Percentiles rank a stretch among this genome's conserved stretches.
Conservation (phyloP, 2,888 invertebrate genomes). For the Lithophane leautieri region DNA sequence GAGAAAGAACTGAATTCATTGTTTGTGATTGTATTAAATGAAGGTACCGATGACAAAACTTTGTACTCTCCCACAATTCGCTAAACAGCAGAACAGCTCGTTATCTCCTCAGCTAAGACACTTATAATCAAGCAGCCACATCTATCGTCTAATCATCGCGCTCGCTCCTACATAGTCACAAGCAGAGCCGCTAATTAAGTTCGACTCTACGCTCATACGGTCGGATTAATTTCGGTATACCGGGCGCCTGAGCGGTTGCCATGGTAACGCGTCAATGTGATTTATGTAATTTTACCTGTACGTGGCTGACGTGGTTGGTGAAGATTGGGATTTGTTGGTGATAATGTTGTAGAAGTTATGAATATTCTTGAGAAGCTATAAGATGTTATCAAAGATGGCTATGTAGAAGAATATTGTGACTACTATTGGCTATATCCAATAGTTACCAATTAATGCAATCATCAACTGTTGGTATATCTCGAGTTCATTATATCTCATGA, state of each 20-base stretch:
- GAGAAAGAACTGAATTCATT: neutral
- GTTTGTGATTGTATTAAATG: neutral
- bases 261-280: conserved; percentile 65
- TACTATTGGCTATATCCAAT: no score
- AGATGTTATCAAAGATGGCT: neutral
- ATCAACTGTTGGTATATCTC: neutral
- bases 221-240: conserved; percentile 76
- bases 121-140: conserved; percentile 52
- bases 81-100: conserved; percentile 24
- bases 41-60: neutral
- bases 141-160: conserved; percentile 64
- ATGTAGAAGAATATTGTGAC: neutral
- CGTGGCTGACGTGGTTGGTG: conserved; percentile 47
- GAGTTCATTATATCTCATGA: neutral
- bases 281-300: conserved; percentile 65
- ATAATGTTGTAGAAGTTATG: conserved; percentile 2
- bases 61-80: neutral
- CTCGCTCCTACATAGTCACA: conserved; percentile 61
- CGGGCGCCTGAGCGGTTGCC: conserved; percentile 62
- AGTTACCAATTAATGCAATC: no score
- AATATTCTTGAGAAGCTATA: neutral
- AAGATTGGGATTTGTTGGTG: conserved; percentile 20
- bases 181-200: conserved; percentile 79
- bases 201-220: conserved; percentile 76
- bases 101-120: conserved; percentile 42